These are phyloP conservation scores for Dysdera silvatica DNA, from an alignment of 1,140 invertebrate species.

Conservation along the genomic window DNA sequence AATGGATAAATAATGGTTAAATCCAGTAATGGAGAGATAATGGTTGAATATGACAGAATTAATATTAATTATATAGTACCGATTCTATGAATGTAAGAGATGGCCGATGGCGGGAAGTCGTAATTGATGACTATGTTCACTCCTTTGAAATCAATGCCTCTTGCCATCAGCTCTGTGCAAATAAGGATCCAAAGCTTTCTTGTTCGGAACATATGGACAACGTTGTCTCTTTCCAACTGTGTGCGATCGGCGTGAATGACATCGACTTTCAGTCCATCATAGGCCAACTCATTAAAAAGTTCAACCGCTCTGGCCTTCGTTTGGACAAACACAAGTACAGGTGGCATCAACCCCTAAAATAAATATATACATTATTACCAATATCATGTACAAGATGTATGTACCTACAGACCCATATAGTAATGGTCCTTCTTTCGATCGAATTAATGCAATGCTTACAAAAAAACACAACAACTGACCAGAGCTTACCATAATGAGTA, in stretches of 20 bases:
- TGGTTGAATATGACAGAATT: no score
- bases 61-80: no score
- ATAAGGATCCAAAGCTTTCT: conserved; percentile 93
- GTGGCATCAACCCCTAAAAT: conserved; percentile 25
- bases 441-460: no score
- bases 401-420: no score
- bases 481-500: no score
- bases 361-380: background rate
- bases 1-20: no score
- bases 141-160: conserved; percentile 95
- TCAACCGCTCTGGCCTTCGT: conserved; percentile 87
- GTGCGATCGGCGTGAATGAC: conserved; percentile 88
- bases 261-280: conserved; percentile 84
- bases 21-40: no score
- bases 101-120: conserved; percentile 85
- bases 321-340: conserved; percentile 59
- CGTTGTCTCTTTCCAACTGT: conserved; percentile 79
- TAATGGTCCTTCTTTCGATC: no score
- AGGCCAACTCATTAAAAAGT: conserved; percentile 81
- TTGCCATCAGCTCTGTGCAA: conserved; percentile 92
- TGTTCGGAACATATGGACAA: conserved; percentile 76
- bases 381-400: no score
- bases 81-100: conserved; percentile 90
- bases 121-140: conserved; percentile 97
- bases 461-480: no score